Conservation (phyloP, 1,140 invertebrate genomes). For the Drosophila suzukii region DNA sequence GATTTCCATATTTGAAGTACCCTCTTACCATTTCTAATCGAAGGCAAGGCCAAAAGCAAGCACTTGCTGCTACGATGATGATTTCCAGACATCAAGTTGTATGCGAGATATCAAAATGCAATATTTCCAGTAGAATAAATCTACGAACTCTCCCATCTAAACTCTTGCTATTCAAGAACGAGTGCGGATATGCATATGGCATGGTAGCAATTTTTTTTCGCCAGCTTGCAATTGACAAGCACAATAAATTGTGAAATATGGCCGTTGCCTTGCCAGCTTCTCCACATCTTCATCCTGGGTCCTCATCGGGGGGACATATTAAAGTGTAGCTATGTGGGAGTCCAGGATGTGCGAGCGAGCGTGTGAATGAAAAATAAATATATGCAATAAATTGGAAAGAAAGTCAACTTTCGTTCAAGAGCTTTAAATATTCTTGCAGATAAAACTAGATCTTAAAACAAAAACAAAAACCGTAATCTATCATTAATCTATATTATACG, state of each 20-base stretch:
- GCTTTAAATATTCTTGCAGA: neutral
- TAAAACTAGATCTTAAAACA: neutral
- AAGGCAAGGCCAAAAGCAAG: slow-evolving; percentile 17
- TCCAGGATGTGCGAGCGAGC: slow-evolving; percentile 23
- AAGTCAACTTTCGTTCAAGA: neutral
- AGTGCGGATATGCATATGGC: slow-evolving; percentile 35
- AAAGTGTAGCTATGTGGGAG: slow-evolving; percentile 34
- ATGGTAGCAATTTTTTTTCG: slow-evolving; percentile 34
- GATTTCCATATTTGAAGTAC: too few relatives aligned
- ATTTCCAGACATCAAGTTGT: slow-evolving; percentile 28
- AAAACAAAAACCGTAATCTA: too few relatives aligned
- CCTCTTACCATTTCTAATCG: neutral
- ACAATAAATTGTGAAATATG: slow-evolving; percentile 80
- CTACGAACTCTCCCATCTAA: slow-evolving; percentile 32
- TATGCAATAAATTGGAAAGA: slow-evolving; percentile 11
- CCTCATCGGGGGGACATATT: slow-evolving; percentile 45
- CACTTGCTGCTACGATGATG: slow-evolving; percentile 27
- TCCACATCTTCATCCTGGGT: slow-evolving; percentile 10
- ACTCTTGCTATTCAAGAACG: slow-evolving; percentile 14
- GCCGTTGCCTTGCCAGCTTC: slow-evolving; percentile 36
- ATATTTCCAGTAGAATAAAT: slow-evolving; percentile 74
- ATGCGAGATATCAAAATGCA: slow-evolving; percentile 60
- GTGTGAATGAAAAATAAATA: slow-evolving; percentile 46
- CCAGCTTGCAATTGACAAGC: slow-evolving; percentile 74
- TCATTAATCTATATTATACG: too few relatives aligned